These are phyloP conservation scores for Stegodyphus mimosarum DNA, from an alignment of 1,140 invertebrate species.

Conservation along the genomic window DNA sequence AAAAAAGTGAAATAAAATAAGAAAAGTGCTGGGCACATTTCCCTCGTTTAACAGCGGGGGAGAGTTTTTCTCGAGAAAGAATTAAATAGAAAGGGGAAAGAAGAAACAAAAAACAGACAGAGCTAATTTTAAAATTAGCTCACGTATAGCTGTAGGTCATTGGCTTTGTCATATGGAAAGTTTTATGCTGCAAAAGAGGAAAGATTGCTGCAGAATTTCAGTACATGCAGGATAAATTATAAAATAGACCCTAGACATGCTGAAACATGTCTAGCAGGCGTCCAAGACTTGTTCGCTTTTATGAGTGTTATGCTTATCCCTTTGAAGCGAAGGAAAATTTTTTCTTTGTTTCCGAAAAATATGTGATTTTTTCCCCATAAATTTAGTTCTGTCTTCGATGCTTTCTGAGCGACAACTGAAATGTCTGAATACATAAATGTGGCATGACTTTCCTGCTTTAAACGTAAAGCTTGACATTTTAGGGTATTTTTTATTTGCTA, in stretches of 20 bases:
- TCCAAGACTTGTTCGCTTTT: not conserved
- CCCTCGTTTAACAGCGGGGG: not conserved
- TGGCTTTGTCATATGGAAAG: not conserved
- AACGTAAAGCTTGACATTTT: too few relatives aligned
- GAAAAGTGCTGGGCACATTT: not conserved
- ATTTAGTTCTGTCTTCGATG: too few relatives aligned
- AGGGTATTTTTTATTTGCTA: too few relatives aligned
- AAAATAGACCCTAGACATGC: not conserved
- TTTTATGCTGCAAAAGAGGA: not conserved
- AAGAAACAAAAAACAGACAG: not conserved
- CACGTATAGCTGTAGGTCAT: not conserved
- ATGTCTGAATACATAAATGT: too few relatives aligned
- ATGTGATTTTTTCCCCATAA: not conserved
- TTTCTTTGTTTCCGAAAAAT: not conserved
- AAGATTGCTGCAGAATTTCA: not conserved
- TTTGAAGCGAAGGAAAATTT: not conserved
- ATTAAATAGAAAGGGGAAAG: not conserved
- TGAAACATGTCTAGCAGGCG: not conserved
- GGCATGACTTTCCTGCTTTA: too few relatives aligned
- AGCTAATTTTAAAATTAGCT: slow-evolving; percentile 1
- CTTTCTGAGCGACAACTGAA: too few relatives aligned
- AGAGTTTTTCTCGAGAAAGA: not conserved
- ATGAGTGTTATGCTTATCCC: not conserved
- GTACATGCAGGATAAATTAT: not conserved
- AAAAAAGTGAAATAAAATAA: not conserved